Evolutionary conservation across 1,140 invertebrate species (phyloP).

Genomic region (Marisa cornuarietis): DNA sequence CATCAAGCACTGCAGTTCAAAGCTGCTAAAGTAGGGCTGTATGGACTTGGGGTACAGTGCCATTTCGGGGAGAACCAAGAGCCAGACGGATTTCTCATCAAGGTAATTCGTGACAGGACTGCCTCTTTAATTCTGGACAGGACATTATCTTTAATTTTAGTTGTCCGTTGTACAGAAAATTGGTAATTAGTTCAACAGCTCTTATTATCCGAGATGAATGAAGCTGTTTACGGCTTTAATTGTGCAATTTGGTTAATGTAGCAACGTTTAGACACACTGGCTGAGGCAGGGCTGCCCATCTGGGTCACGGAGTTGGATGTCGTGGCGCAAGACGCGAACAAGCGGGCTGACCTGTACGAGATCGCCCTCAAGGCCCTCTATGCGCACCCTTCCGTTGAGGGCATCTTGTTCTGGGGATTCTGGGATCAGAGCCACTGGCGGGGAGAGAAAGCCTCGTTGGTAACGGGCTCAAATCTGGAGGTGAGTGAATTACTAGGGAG

Average conservation of each 20-base stretch:
- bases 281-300: slow-evolving; percentile 41
- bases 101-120: not conserved
- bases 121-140: not conserved
- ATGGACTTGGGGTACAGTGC: slow-evolving; percentile 24
- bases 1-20: slow-evolving; percentile 7
- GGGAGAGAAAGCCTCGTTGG: not conserved
- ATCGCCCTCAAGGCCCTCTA: not conserved
- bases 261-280: slow-evolving; percentile 41
- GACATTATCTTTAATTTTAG: not conserved
- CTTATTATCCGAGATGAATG: not conserved
- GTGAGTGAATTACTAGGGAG: not conserved
- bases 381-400: not conserved
- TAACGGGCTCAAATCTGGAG: slow-evolving; percentile 3
- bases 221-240: not conserved
- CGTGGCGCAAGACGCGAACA: slow-evolving; percentile 29
- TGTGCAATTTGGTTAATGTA: slow-evolving; percentile 13
- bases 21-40: slow-evolving; percentile 13
- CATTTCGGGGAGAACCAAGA: slow-evolving; percentile 6
- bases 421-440: slow-evolving; percentile 2
- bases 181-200: not conserved
- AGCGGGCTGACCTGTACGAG: slow-evolving; percentile 32
- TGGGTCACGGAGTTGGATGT: slow-evolving; percentile 50
- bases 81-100: slow-evolving; percentile 6
- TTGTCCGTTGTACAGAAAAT: not conserved
- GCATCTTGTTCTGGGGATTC: slow-evolving; percentile 4